Conservation (phyloP, 35 echinoderm and acorn worm genomes). For the Strongylocentrotus purpuratus region DNA sequence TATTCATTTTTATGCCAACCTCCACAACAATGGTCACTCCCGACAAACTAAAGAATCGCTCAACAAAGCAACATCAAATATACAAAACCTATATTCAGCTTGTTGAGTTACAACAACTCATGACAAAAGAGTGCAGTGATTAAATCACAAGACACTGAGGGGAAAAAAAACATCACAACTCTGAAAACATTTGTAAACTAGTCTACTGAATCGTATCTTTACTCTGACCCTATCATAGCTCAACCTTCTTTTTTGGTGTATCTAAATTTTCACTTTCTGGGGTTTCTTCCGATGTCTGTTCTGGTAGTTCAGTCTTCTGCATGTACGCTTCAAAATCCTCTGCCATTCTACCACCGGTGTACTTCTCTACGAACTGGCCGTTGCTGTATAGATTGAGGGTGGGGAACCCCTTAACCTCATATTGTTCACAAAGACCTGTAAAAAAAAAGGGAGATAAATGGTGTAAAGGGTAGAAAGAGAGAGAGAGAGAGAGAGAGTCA, state of each 20-base stretch:
- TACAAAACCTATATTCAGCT: background rate
- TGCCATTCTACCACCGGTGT: slow-evolving; percentile 63
- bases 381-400: slow-evolving; percentile 84
- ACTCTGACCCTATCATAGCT: background rate
- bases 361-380: slow-evolving; percentile 58
- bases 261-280: background rate
- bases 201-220: background rate
- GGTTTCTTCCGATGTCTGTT: background rate
- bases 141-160: background rate
- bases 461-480: background rate
- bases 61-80: background rate
- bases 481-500: no score
- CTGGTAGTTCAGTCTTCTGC: background rate
- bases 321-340: slow-evolving; percentile 75
- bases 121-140: background rate
- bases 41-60: background rate
- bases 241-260: background rate
- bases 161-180: background rate
- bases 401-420: slow-evolving; percentile 79
- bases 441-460: slow-evolving; percentile 23
- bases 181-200: background rate
- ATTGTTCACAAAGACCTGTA: slow-evolving; percentile 75
- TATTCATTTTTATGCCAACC: background rate
- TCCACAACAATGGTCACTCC: background rate
- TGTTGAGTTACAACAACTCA: background rate